phyloP scores from a whole-genome alignment of 2,888 invertebrate genomes.

The Cistogaster globosa region DNA sequence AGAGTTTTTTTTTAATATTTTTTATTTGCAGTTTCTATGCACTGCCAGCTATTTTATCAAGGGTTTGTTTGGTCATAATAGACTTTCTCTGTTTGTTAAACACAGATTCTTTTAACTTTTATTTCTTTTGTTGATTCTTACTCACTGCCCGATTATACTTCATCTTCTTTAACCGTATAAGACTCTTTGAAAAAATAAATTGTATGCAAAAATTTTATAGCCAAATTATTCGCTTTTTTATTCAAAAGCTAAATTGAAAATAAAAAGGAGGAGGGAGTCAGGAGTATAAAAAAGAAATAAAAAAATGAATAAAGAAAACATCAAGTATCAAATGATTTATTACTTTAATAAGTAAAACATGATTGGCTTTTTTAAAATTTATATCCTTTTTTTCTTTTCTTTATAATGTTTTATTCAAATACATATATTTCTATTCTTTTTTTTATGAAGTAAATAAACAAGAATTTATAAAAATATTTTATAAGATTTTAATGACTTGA shows the following conservation, averaged over 20 bases:
- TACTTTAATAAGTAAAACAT: slow-evolving; percentile 66
- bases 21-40: slow-evolving; percentile 16
- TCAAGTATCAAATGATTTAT: slow-evolving; percentile 67
- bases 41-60: slow-evolving; percentile 23
- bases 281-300: background rate
- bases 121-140: slow-evolving; percentile 30
- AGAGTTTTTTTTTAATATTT: background rate
- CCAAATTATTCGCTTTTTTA: slow-evolving; percentile 55
- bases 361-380: slow-evolving; percentile 64
- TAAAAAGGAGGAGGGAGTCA: background rate
- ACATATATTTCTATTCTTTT: slow-evolving; percentile 17
- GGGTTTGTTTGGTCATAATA: slow-evolving; percentile 62
- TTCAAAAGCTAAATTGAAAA: background rate
- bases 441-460: background rate
- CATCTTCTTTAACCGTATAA: background rate
- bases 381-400: slow-evolving; percentile 46
- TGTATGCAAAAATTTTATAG: slow-evolving; percentile 67
- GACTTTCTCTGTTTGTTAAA: slow-evolving; percentile 66
- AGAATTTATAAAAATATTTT: slow-evolving; percentile 17
- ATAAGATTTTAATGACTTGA: background rate
- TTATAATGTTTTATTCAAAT: slow-evolving; percentile 23
- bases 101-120: slow-evolving; percentile 43
- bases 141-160: background rate
- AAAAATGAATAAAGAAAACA: slow-evolving; percentile 32
- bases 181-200: slow-evolving; percentile 41